Base-by-base conservation (phyloP, 2,113 vertebrate species). In the Thamnaconus septentrionalis region DNA sequence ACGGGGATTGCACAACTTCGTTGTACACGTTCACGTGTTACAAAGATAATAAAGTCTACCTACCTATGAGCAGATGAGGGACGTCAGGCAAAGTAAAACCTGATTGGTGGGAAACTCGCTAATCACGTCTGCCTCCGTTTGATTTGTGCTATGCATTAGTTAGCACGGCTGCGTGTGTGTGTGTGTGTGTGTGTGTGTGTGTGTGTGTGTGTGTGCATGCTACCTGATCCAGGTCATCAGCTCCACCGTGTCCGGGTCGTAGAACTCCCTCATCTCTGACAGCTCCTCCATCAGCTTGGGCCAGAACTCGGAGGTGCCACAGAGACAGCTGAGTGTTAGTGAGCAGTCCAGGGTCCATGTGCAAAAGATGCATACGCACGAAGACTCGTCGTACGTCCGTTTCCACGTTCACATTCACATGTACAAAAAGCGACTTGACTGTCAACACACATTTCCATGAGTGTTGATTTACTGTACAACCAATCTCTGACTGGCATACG, bases 211-310 rank as follows among this genome's bases (percentile, higher is more conserved):
- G 45, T 53, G 11, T 76, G 65, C 44, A 50, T 62, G 57, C 18
- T 85, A 98, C 96, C 95, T 98, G 87, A 99, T 98, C 97, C 96
- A 98, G 88, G 93, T 93, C 96, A 98, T 99, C 86, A 99, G 94
- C 90, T 98, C 97, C 92, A 99, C 97, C 3, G 97, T 99, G 87
- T 99, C 96, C 60, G 97, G 97, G 89, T 99, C 97, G 78, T 96
- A 97, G 90, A 99, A 99, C 87, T 99, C 97, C 85, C 95, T 94
- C 90, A 98, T 85, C 76, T 99, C 96, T 53, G 94, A 95, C 9
- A 99, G 76, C 86, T 98, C 96, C 84, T 93, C 93, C 93, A 94
- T 93, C 86, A 98, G 82, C 86, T 94, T 95, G 53, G 95, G 96
- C 94, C 94, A 96, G 90, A 96, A 96, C 97, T 99, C 59, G 42